Evolutionary conservation across 2,888 invertebrate species (phyloP), one percentile per base, ranked within the genome.

Genomic region (Tachina fera): DNA sequence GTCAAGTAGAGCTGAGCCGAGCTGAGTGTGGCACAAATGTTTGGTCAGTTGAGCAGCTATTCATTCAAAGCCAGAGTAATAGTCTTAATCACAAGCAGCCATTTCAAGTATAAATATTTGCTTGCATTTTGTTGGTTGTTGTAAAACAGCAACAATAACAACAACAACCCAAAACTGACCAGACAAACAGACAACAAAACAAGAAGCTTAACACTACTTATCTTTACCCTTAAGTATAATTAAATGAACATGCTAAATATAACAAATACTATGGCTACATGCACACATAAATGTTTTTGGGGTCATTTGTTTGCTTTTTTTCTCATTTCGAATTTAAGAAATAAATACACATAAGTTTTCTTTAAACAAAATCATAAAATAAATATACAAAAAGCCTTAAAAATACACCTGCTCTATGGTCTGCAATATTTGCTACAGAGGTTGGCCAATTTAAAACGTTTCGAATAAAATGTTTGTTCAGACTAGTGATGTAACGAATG

Each of bases 121-220:
- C 19, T 60, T 74, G 63, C 63, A 71, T 43, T 45, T 60, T 19
- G 4, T 78, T 6, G 39, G 39, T 60, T 68, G 13, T 60, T 71
- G 51, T 45, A 39, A 9, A 22, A 31, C 49, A 53, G 56, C 53
- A 41, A 39, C 11, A 58, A 63, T 1, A 41, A 14, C 51, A 43
- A 14, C 51, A 43, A 65, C 13, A 49, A 77, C 14, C 60, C 43
- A 53, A 70, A 84, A 63, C 77, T 77, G 60, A 70, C 67, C 83
- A 83, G 79, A 76, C 79, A 84, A 84, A 72, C 72, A 80, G 81
- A 81, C 80, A 84, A 84, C 84, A 84, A 84, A 84, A 84, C 84
- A 84, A 84, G 84, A 72, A 84, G 84, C 85, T 86, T 86, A 86
- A 79, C 79, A 83, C 78, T 79, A 86, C 85, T 86, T 86, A 86